phyloP scores from a whole-genome alignment of 2,113 vertebrate genomes.

The Forbesichthys papilliferus region DNA sequence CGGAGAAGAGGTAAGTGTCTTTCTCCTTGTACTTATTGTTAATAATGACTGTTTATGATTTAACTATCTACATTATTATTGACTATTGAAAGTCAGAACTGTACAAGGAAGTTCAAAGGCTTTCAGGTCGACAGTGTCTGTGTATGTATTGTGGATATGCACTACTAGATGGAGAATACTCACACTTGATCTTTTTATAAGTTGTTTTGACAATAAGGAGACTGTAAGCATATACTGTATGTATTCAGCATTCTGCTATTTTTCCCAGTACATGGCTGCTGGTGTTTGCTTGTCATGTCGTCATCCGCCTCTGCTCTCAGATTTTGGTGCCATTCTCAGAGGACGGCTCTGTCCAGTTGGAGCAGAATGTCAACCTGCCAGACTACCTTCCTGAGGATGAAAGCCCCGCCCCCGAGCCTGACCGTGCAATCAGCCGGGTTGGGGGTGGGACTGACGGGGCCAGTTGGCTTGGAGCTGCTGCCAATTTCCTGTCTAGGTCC shows the following conservation, averaged over 20 bases:
- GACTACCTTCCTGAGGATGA: constrained; percentile 93
- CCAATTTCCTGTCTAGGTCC: constrained; percentile 92
- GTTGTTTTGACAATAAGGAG: no score
- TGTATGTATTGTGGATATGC: no score
- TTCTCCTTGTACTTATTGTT: neutral
- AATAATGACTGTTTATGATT: neutral
- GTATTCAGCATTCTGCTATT: no score
- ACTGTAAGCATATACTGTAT: no score
- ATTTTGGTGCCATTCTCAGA: constrained; percentile 86
- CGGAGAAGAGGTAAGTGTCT: constrained; percentile 85
- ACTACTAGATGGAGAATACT: no score
- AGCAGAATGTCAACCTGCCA: constrained; percentile 86
- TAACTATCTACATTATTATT: no score
- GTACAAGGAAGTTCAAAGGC: neutral
- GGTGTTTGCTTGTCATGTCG: no score
- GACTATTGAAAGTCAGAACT: neutral
- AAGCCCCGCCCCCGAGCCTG: constrained; percentile 86
- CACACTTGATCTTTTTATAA: no score
- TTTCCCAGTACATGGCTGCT: no score
- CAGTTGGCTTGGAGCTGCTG: constrained; percentile 88
- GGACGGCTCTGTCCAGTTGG: constrained; percentile 82
- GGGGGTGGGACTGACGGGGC: constrained; percentile 80
- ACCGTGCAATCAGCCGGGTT: constrained; percentile 85
- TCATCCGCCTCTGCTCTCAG: constrained; percentile 56
- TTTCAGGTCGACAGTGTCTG: no score